Base-by-base conservation (phyloP, 2,888 invertebrate genomes). In the Brachynemurus nebulosus region DNA sequence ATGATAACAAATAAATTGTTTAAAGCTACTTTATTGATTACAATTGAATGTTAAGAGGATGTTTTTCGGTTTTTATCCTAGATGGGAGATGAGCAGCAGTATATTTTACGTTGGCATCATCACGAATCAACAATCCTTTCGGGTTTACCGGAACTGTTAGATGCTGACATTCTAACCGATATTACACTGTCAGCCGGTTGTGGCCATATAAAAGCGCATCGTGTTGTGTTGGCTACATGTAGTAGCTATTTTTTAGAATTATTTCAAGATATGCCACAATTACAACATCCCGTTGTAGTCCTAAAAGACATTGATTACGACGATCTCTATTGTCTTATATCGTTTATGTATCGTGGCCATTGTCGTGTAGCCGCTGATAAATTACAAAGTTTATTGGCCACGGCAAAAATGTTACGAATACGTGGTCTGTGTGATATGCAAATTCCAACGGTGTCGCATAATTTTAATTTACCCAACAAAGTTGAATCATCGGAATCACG, bases 241-340 rank as follows among this genome's bases (percentile, higher is more conserved):
- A 90, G 90, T 65, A 80, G 82, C 53, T 91, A 91, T 67, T 91
- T 91, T 64, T 80, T 86, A 55, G 86, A 88, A 57, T 69, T 90
- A 49, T 89, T 90, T 68, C 62, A 83, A 83, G 81, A 81, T 56
- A 66, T 82, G 59, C 77, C 74, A 54, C 66, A 74, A 25, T 70
- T 78, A 36, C 78, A 76, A 60, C 80, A 79, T 64, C 79, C 82
- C 1, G 70, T 83, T 34, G 78, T 84, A 34, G 75, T 84, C 45
- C 71, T 84, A 40, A 74, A 82, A 46, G 78, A 80, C 49, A 80
- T 80, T 53, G 76, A 76, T 47, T 75, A 73, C 49, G 68, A 75
- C n/a, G 83, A 83, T 58, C 66, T 84, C 46, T 71, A 77, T 43
- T 78, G 86, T 9, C 75, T 89, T 47, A 74, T 89, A 27, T 81